phyloP scores from a whole-genome alignment of 2,113 vertebrate species.

The Condylura cristata region DNA sequence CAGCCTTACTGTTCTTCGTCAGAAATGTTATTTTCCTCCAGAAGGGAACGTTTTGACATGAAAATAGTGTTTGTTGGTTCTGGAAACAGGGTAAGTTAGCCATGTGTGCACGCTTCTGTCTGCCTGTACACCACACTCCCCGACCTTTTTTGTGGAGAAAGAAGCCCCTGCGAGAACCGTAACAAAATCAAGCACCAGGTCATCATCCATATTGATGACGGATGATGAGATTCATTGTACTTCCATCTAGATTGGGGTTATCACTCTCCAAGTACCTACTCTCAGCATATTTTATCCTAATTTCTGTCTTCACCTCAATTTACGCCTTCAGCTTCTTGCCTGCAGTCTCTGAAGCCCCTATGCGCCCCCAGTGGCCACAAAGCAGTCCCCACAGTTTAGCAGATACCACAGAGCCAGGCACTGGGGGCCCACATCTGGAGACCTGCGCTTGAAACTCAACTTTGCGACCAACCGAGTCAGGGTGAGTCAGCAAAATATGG shows the following conservation, averaged over 20 bases:
- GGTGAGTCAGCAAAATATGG: neutral
- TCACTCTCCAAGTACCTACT: neutral
- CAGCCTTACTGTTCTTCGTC: neutral
- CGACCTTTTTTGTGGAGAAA: neutral
- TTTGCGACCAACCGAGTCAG: rapidly evolving
- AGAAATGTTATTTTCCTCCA: neutral
- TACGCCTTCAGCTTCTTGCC: neutral
- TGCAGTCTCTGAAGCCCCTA: no score
- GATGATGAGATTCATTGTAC: neutral
- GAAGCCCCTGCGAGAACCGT: neutral
- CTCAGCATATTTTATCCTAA: neutral
- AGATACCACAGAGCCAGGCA: no score
- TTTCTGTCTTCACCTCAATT: neutral
- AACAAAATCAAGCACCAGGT: rapidly evolving
- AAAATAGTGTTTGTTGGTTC: neutral
- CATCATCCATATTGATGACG: no score
- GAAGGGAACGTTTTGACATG: neutral
- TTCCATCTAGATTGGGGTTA: neutral
- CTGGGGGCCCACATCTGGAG: neutral
- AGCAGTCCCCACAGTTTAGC: neutral
- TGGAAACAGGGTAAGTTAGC: neutral
- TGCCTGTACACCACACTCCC: no score
- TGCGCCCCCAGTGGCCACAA: neutral
- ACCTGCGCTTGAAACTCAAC: neutral
- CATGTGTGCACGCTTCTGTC: rapidly evolving